A percentile compares a stretch with the other conserved stretches of the same genome.
phyloP scores from a whole-genome alignment of 2,888 invertebrate species.

The Tridacna crocea region DNA sequence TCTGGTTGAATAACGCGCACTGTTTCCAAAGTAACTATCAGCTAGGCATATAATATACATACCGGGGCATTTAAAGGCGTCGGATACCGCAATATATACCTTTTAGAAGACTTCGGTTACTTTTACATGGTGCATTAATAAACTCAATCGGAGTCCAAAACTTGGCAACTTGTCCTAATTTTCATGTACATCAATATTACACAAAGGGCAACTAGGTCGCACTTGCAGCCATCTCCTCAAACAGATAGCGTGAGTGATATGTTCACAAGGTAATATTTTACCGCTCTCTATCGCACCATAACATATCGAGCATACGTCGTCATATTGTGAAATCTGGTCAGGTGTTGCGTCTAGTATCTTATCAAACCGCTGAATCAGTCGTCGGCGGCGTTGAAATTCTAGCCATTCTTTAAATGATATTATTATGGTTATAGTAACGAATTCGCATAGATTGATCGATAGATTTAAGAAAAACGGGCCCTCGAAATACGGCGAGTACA shows the following conservation, averaged over 20 bases:
- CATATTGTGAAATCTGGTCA: background rate
- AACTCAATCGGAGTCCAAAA: too few species aligned
- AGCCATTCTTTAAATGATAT: background rate
- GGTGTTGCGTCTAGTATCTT: background rate
- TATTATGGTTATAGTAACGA: background rate
- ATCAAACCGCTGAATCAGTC: background rate
- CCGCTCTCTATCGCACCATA: background rate
- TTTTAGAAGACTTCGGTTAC: too few species aligned
- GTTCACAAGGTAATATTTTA: constrained; percentile 7
- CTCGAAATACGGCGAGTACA: constrained; percentile 4
- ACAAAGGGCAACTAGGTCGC: background rate
- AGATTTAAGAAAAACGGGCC: background rate
- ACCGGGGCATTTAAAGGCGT: too few species aligned
- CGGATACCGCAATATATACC: too few species aligned
- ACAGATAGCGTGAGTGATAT: background rate
- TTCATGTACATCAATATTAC: background rate
- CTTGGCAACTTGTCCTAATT: too few species aligned
- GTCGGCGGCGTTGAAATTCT: background rate
- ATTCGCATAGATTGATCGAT: background rate
- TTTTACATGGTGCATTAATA: too few species aligned
- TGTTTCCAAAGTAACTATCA: too few species aligned
- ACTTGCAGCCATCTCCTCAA: constrained; percentile 12
- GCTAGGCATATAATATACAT: too few species aligned
- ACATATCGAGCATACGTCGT: constrained; percentile 5
- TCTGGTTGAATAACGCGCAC: too few species aligned